These are phyloP conservation scores for Struthio camelus DNA, from an alignment of 2,113 vertebrate genomes.

Conservation along the genomic window DNA sequence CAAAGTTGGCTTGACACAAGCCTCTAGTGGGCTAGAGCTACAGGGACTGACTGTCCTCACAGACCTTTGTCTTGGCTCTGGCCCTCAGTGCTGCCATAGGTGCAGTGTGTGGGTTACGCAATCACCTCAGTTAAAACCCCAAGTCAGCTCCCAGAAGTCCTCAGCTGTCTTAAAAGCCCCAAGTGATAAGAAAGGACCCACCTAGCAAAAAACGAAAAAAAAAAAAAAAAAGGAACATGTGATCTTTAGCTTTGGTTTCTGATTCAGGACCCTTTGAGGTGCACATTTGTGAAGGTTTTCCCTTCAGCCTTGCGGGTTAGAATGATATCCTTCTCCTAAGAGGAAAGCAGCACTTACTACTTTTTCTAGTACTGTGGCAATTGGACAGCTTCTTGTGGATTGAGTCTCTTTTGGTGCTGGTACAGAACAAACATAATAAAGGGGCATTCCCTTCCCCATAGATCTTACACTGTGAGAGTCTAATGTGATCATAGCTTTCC, in stretches of 20 bases:
- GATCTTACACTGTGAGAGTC: background rate
- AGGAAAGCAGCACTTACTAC: background rate
- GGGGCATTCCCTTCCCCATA: background rate
- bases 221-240: background rate
- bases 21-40: background rate
- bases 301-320: slow-evolving; percentile 1
- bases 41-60: background rate
- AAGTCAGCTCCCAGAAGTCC: background rate
- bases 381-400: slow-evolving; percentile 22
- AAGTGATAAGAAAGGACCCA: background rate
- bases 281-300: background rate
- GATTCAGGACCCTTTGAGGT: background rate
- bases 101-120: background rate
- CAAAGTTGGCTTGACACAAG: background rate
- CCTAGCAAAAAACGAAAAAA: too few relatives aligned
- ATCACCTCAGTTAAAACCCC: background rate
- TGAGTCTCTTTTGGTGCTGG: slow-evolving; percentile 27
- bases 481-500: background rate
- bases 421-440: slow-evolving; percentile 35
- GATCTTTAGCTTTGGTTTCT: background rate
- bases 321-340: background rate
- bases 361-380: slow-evolving; percentile 13
- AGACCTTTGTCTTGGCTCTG: background rate
- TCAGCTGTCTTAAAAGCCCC: background rate
- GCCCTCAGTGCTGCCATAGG: background rate